phyloP scores from a whole-genome alignment of 2,797 vertebrate species.

The Pantherophis vulpinus region DNA sequence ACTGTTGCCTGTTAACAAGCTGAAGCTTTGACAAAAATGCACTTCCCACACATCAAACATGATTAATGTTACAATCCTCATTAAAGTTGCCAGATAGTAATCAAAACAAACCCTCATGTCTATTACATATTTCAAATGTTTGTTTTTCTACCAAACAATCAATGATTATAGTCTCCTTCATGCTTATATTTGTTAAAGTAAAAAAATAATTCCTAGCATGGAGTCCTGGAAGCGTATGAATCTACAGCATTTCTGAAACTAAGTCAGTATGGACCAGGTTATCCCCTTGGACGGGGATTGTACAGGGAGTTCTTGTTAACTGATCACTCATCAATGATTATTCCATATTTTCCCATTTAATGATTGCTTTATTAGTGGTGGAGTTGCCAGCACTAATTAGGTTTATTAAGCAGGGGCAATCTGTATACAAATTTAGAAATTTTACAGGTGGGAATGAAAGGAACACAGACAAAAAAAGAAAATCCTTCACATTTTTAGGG shows the following conservation, averaged over 20 bases:
- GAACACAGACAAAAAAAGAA: no score
- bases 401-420: not conserved
- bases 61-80: constrained; percentile 14
- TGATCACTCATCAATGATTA: not conserved
- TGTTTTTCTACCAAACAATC: not conserved
- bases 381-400: not conserved
- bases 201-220: not conserved
- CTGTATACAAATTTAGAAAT: not conserved
- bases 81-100: constrained; percentile 3
- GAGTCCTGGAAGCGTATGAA: not conserved
- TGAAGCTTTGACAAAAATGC: constrained; percentile 33
- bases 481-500: not conserved
- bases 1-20: constrained; percentile 51
- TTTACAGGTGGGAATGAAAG: not conserved
- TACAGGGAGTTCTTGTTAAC: not conserved
- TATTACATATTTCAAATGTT: constrained; percentile 3
- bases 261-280: not conserved
- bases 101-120: not conserved
- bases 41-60: not conserved
- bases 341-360: not conserved
- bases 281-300: not conserved
- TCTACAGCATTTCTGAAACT: not conserved
- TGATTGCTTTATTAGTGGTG: not conserved
- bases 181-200: not conserved
- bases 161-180: not conserved